Percentiles rank a stretch among this genome's conserved stretches.
Evolutionary conservation across 2,888 invertebrate genomes (phyloP).

Genomic region (Melanchra persicariae): DNA sequence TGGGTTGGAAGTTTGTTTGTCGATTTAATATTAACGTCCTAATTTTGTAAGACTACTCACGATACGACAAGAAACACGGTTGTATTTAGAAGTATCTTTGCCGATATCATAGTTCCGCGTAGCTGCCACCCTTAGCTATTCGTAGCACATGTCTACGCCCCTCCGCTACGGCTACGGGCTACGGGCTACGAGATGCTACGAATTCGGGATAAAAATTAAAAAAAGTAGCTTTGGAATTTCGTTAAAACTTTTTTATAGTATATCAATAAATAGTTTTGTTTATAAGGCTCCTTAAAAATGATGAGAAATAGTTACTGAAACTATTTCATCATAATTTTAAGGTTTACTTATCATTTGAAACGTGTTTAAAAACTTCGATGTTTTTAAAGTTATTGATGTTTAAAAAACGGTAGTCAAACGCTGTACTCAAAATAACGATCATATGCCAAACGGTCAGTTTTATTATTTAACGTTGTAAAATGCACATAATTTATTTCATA

Average conservation of each 20-base stretch:
- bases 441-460: no score
- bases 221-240: rapidly evolving
- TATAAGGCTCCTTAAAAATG: background rate
- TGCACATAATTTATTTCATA: no score
- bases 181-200: conserved; percentile 46
- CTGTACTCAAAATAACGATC: background rate
- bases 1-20: conserved; percentile 34
- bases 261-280: background rate
- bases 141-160: conserved; percentile 25
- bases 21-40: conserved; percentile 37
- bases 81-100: conserved; percentile 18
- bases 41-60: conserved; percentile 38
- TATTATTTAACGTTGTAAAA: no score
- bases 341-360: background rate
- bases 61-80: background rate
- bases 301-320: background rate
- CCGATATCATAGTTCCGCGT: conserved; percentile 25
- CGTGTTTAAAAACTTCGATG: background rate
- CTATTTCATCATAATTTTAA: background rate
- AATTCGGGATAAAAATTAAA: conserved; percentile 26
- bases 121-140: background rate
- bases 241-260: no score
- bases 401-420: background rate
- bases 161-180: conserved; percentile 30
- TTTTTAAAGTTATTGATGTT: background rate